These are phyloP conservation scores for Elaphurus davidianus DNA, from an alignment of 2,113 vertebrate species.

Conservation along the genomic window DNA sequence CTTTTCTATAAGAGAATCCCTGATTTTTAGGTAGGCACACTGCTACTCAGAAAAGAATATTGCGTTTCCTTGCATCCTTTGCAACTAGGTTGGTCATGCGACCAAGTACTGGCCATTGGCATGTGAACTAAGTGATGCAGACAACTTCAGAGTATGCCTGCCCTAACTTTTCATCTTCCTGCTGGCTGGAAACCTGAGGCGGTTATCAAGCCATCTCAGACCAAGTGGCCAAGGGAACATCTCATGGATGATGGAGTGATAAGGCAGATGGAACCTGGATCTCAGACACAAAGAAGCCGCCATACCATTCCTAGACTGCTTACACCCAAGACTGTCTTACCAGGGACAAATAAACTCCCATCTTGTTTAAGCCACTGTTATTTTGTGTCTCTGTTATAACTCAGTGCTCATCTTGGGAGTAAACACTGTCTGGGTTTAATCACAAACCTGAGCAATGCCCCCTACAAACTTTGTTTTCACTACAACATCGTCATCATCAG, in stretches of 20 bases:
- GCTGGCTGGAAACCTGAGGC: not conserved
- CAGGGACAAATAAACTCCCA: not conserved
- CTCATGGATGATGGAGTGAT: not conserved
- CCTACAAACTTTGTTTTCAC: constrained; percentile 99
- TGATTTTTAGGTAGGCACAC: not conserved
- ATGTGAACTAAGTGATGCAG: not conserved
- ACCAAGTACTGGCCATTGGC: not conserved
- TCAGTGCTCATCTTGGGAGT: not conserved
- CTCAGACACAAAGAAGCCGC: not conserved
- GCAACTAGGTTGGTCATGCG: not conserved
- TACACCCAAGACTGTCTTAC: not conserved
- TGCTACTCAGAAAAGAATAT: not conserved
- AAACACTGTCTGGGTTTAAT: not conserved
- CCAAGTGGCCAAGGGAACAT: not conserved
- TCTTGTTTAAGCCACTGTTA: not conserved
- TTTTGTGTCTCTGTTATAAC: not conserved
- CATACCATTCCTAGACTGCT: not conserved
- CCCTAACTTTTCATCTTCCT: not conserved
- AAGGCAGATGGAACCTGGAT: not conserved
- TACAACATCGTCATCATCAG: constrained; percentile 93
- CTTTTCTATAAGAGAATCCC: not conserved
- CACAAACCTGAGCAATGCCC: constrained; percentile 96
- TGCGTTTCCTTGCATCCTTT: not conserved
- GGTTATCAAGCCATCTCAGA: not conserved
- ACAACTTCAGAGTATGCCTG: not conserved